A percentile compares a stretch with the other conserved stretches of the same genome.
Conservation (phyloP, 1,140 invertebrate genomes). For the Trichonephila inaurata region DNA sequence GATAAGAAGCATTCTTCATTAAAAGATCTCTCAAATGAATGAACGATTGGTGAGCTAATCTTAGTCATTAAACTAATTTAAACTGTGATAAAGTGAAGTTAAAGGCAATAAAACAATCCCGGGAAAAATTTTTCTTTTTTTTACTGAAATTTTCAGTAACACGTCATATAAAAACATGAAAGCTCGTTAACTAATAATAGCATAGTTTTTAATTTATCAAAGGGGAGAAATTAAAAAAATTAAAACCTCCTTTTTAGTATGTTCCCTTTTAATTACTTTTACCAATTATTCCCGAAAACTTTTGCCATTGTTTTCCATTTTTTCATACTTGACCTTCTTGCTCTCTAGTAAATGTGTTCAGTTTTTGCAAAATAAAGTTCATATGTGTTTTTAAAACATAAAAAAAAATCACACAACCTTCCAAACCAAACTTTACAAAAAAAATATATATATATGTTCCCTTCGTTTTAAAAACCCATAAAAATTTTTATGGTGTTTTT, state of each 20-base stretch:
- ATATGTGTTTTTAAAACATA: no score
- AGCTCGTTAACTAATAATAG: slow-evolving; percentile 29
- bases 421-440: no score
- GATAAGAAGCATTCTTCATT: slow-evolving; percentile 61
- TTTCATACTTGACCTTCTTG: no score
- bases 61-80: slow-evolving; percentile 68
- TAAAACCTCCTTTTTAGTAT: neutral
- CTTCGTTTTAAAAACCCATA: no score
- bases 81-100: slow-evolving; percentile 46
- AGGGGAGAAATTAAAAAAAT: neutral
- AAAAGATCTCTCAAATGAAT: slow-evolving; percentile 44
- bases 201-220: neutral
- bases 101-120: slow-evolving; percentile 42
- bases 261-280: neutral
- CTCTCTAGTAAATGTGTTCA: no score
- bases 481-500: no score
- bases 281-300: neutral
- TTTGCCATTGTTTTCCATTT: neutral
- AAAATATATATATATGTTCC: no score
- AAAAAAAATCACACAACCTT: no score
- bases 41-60: slow-evolving; percentile 46
- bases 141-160: neutral
- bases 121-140: neutral
- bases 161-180: neutral
- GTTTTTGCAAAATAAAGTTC: no score